Evolutionary conservation across 2,888 invertebrate species (phyloP).

Genomic region (Tetragnatha montana): DNA sequence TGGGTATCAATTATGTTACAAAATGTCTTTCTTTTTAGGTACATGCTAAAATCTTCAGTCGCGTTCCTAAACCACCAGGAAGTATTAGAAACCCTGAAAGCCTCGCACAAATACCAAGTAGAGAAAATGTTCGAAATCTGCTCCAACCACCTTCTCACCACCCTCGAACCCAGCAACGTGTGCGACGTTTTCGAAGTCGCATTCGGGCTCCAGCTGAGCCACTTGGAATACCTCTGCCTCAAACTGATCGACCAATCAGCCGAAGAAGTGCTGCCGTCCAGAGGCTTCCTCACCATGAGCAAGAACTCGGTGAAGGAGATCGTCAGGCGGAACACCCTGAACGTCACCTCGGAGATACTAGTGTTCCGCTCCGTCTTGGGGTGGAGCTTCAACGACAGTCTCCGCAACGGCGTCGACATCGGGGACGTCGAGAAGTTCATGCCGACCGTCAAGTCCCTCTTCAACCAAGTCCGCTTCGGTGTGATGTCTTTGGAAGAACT

Average conservation of each 20-base stretch:
- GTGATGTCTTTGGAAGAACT: constrained; percentile 32
- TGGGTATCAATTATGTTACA: background rate
- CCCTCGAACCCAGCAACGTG: constrained; percentile 29
- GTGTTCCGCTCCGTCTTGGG: constrained; percentile 37
- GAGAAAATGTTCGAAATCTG: constrained; percentile 30
- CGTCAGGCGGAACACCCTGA: constrained; percentile 36
- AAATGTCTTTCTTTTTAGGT: constrained; percentile 28
- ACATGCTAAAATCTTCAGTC: constrained; percentile 15
- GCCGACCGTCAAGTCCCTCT: background rate
- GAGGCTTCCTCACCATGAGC: constrained; percentile 35
- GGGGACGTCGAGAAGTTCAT: constrained; percentile 14
- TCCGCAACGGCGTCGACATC: constrained; percentile 7
- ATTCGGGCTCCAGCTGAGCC: background rate
- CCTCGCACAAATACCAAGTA: constrained; percentile 21
- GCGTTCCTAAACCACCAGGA: constrained; percentile 26
- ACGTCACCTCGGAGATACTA: constrained; percentile 2
- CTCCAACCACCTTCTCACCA: constrained; percentile 22
- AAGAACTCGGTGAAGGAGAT: constrained; percentile 25
- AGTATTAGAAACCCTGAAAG: constrained; percentile 40
- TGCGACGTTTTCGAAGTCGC: constrained; percentile 51
- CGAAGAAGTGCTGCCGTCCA: constrained; percentile 15
- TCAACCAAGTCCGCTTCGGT: constrained; percentile 29
- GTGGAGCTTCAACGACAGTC: constrained; percentile 33
- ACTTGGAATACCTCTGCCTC: constrained; percentile 45
- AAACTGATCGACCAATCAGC: constrained; percentile 38